Conservation (phyloP, 2,888 invertebrate genomes). For the Pristionchus entomophagus region DNA sequence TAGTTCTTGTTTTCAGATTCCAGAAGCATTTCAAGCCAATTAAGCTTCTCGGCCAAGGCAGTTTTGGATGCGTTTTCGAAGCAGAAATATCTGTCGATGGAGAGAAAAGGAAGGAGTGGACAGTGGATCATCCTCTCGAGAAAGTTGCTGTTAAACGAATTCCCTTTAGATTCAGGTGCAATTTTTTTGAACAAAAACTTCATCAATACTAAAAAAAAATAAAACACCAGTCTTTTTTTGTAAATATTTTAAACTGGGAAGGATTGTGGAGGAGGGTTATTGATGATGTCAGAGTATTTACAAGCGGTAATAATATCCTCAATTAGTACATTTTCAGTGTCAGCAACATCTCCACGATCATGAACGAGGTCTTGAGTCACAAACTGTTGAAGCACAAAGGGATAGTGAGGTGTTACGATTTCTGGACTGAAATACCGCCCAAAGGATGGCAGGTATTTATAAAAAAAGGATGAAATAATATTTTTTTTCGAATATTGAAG, state of each 20-base stretch:
- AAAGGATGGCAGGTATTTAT: neutral
- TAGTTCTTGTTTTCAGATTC: neutral
- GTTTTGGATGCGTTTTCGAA: neutral
- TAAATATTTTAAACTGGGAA: neutral
- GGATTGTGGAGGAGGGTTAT: neutral
- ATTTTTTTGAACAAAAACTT: too few relatives aligned
- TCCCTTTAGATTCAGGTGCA: too few relatives aligned
- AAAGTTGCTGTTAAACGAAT: neutral
- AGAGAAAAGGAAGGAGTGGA: neutral
- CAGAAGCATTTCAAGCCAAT: neutral
- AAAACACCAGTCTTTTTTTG: neutral
- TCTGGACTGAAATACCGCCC: neutral
- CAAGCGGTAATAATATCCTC: neutral
- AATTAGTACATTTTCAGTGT: neutral
- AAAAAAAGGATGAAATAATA: neutral
- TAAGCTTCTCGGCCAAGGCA: neutral
- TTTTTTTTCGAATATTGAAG: neutral
- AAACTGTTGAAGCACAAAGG: neutral
- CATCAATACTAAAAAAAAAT: too few relatives aligned
- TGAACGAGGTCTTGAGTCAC: neutral
- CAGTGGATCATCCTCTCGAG: neutral
- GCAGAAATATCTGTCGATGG: too few relatives aligned
- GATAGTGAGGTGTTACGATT: neutral
- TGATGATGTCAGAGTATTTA: neutral
- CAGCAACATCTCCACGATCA: neutral